Conservation (phyloP, 2,113 vertebrate genomes). For the Anthoscopus minutus region DNA sequence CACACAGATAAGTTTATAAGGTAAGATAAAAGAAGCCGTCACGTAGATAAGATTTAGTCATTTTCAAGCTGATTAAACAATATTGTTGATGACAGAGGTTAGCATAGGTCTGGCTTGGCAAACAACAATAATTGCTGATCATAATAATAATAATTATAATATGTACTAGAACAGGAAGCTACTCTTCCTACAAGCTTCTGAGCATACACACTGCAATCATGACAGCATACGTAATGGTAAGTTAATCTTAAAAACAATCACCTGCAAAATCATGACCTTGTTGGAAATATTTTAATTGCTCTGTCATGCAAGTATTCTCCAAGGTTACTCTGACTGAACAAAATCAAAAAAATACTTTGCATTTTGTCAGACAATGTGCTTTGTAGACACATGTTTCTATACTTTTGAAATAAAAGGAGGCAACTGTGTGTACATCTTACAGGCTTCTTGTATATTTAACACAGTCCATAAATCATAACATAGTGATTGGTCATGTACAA, state of each 20-base stretch:
- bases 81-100: slow-evolving; percentile 9
- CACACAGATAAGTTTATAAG: background rate
- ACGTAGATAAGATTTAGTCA: background rate
- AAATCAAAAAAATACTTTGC: background rate
- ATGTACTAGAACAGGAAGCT: slow-evolving; percentile 43
- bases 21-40: background rate
- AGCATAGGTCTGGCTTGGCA: background rate
- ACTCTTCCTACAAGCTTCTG: slow-evolving; percentile 16
- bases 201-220: slow-evolving; percentile 6
- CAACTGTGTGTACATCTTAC: background rate
- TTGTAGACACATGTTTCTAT: background rate
- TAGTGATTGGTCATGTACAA: background rate
- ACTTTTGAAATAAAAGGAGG: background rate
- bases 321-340: background rate
- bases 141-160: background rate
- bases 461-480: background rate
- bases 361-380: background rate
- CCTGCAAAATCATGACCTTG: slow-evolving; percentile 8
- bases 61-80: slow-evolving; percentile 31
- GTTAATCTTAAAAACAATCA: slow-evolving; percentile 33
- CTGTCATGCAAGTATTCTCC: background rate
- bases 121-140: slow-evolving; percentile 23
- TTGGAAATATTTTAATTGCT: background rate
- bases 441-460: background rate
- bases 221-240: slow-evolving; percentile 23